phyloP scores from a whole-genome alignment of 1,140 invertebrate genomes.

The Drosophila elegans region DNA sequence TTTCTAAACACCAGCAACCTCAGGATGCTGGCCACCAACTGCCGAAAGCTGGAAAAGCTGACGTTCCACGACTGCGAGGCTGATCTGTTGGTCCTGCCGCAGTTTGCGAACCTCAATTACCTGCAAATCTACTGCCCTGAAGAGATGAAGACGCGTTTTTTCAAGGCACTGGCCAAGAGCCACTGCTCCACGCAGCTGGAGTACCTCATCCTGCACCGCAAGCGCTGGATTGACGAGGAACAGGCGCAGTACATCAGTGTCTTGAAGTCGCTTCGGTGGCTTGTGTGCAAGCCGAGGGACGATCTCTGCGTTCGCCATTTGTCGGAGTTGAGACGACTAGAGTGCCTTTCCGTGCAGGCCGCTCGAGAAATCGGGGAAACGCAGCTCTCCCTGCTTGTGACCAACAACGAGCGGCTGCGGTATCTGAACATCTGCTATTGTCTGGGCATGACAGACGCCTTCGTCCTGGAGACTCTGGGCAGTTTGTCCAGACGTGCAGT shows the following conservation, averaged over 20 bases:
- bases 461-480: conserved; percentile 52
- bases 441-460: conserved; percentile 59
- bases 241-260: conserved; percentile 60
- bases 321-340: conserved; percentile 43
- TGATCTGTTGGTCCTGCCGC: conserved; percentile 53
- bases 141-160: conserved; percentile 55
- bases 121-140: conserved; percentile 64
- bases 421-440: conserved; percentile 74
- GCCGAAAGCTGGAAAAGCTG: conserved; percentile 51
- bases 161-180: conserved; percentile 47
- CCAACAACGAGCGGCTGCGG: conserved; percentile 56
- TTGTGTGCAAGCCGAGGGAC: conserved; percentile 67
- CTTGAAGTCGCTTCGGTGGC: conserved; percentile 53
- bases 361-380: conserved; percentile 62
- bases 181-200: conserved; percentile 42
- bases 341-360: conserved; percentile 63
- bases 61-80: conserved; percentile 65
- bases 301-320: conserved; percentile 55
- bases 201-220: conserved; percentile 60
- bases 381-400: conserved; percentile 44
- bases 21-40: conserved; percentile 51
- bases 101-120: conserved; percentile 56
- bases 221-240: conserved; percentile 67
- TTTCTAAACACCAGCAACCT: conserved; percentile 61
- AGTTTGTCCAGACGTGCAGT: conserved; percentile 31